A percentile compares a stretch with the other conserved stretches of the same genome.
Conservation (phyloP, 2,113 vertebrate genomes). For the Tympanuchus pallidicinctus region DNA sequence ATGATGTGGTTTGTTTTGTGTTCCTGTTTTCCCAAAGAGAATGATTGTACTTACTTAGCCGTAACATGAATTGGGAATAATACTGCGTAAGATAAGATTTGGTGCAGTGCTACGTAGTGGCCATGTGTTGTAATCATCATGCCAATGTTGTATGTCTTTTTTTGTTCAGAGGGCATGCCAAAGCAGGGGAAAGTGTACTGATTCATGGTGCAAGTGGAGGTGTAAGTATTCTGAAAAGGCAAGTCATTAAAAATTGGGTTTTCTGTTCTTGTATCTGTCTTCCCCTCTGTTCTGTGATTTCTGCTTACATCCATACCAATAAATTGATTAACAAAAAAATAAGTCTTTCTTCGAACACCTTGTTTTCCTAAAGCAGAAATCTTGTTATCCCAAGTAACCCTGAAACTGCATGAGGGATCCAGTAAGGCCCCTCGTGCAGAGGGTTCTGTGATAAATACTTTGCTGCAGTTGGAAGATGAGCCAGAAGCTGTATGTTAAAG, state of each 20-base stretch:
- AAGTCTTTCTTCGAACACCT: background rate
- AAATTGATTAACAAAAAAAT: background rate
- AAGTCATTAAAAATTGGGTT: background rate
- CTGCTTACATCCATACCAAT: background rate
- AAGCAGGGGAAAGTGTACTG: conserved; percentile 87
- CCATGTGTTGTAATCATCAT: background rate
- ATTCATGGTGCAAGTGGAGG: conserved; percentile 95
- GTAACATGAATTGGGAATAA: background rate
- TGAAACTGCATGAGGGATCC: background rate
- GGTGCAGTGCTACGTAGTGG: background rate
- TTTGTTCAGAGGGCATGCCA: conserved; percentile 80
- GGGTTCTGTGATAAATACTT: background rate
- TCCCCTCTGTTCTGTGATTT: background rate
- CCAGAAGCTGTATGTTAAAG: background rate
- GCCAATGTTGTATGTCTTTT: background rate
- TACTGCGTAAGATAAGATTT: background rate
- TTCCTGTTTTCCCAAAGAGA: background rate
- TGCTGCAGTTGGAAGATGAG: background rate
- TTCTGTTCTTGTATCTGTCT: background rate
- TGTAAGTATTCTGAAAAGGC: conserved; percentile 77
- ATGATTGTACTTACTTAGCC: background rate
- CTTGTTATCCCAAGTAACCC: background rate
- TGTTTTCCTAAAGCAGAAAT: background rate
- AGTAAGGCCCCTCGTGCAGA: background rate
- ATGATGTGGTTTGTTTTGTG: background rate